These are phyloP conservation scores for Cynoglossus semilaevis DNA, from an alignment of 2,113 vertebrate species.

Conservation along the genomic window DNA sequence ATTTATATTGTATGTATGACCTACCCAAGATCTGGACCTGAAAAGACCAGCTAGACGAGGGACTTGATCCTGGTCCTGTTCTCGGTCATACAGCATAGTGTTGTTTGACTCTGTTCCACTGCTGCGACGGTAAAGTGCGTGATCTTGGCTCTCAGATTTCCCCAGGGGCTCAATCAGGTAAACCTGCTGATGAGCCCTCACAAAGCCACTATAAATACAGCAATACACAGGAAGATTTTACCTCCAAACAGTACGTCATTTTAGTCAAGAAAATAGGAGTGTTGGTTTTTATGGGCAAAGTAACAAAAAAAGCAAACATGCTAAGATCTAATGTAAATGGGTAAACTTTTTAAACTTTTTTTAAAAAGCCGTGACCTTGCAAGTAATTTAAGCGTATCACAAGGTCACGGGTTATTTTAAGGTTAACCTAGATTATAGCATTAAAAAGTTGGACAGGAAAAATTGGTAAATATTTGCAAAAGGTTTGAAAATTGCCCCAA, in stretches of 20 bases:
- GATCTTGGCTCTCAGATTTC: conserved; percentile 43
- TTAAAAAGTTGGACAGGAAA: no score
- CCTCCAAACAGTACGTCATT: neutral
- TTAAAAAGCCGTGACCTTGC: no score
- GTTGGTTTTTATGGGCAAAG: no score
- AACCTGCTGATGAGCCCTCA: conserved; percentile 67
- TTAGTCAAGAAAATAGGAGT: neutral
- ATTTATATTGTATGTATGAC: neutral
- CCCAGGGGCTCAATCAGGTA: conserved; percentile 86
- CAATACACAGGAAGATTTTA: neutral
- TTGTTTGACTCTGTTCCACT: conserved; percentile 46
- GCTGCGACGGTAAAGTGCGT: conserved; percentile 75
- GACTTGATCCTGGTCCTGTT: conserved; percentile 52
- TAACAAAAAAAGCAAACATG: no score
- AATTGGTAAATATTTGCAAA: no score
- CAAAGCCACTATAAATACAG: conserved; percentile 77
- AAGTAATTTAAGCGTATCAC: no score
- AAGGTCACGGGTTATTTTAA: no score
- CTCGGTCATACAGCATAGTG: conserved; percentile 35
- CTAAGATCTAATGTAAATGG: no score
- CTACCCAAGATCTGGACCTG: conserved; percentile 78
- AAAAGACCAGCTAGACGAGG: conserved; percentile 67
- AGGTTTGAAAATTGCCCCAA: no score
- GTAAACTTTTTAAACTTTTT: no score
- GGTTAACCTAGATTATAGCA: no score